These are phyloP conservation scores for Alectoris magna DNA, from an alignment of 2,797 vertebrate species.

Conservation along the genomic window DNA sequence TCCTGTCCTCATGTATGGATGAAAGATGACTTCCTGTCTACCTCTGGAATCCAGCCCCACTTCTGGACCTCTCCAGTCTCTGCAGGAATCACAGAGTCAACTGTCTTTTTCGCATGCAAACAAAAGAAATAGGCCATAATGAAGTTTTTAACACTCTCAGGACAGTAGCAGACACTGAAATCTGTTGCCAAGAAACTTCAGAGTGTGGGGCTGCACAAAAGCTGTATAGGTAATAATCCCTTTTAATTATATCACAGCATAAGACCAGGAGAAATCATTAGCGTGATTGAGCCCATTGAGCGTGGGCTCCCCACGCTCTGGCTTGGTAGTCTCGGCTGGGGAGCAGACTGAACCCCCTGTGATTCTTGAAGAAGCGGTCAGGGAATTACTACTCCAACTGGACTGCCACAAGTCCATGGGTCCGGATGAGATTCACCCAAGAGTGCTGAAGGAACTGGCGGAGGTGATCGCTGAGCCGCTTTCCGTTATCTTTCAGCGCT, in stretches of 20 bases:
- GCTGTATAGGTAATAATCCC: slow-evolving; percentile 24
- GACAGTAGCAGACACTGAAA: slow-evolving; percentile 28
- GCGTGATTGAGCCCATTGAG: no score
- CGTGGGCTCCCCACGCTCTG: no score
- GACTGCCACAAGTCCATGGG: no score
- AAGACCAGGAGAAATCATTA: background rate
- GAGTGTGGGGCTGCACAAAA: background rate
- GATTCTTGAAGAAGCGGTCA: no score
- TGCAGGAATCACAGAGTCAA: fast-evolving
- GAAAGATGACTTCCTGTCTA: background rate
- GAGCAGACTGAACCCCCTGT: no score
- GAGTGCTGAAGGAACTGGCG: no score
- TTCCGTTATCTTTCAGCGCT: no score
- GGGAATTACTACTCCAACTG: no score
- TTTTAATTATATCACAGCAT: background rate
- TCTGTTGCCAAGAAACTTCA: slow-evolving; percentile 47
- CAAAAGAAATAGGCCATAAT: slow-evolving; percentile 25
- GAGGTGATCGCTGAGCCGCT: no score
- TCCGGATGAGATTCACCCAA: no score
- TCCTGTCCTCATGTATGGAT: background rate
- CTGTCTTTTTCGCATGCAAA: background rate
- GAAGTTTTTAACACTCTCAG: slow-evolving; percentile 46
- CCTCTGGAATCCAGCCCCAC: background rate
- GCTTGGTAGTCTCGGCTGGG: no score
- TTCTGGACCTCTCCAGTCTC: background rate